phyloP scores from a whole-genome alignment of 1,140 invertebrate genomes.

The Camponotus vicinus region DNA sequence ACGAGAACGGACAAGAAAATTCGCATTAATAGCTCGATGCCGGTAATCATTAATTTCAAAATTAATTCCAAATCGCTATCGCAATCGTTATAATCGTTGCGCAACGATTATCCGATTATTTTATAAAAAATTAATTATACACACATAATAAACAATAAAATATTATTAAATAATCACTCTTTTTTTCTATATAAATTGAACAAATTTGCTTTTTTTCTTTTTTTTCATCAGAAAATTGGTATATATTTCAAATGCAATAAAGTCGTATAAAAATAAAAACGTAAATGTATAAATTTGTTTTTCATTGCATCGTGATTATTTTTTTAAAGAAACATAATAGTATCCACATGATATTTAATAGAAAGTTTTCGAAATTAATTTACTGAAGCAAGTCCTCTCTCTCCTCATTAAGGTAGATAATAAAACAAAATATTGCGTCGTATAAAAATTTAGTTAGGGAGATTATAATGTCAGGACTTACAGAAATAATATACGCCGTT shows the following conservation, averaged over 20 bases:
- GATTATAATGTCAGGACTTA: not conserved
- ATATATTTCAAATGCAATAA: not conserved
- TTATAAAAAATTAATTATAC: too few relatives aligned
- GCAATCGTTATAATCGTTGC: conserved; percentile 15
- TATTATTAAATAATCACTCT: not conserved
- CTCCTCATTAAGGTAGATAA: not conserved
- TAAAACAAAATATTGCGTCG: not conserved
- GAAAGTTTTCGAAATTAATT: not conserved
- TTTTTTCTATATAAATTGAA: not conserved
- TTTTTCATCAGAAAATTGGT: too few relatives aligned
- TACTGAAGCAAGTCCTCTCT: not conserved
- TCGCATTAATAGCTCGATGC: conserved; percentile 5
- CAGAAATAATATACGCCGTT: not conserved
- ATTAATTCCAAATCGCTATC: conserved; percentile 30
- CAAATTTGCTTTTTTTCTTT: not conserved
- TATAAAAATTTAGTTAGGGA: not conserved
- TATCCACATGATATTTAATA: not conserved
- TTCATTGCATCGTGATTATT: not conserved
- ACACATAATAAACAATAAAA: not conserved
- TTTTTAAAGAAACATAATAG: not conserved
- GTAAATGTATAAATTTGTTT: not conserved
- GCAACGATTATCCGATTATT: not conserved
- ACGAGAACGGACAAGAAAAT: conserved; percentile 32
- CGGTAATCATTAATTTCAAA: conserved; percentile 40
- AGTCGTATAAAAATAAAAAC: not conserved